Evolutionary conservation across 2,888 invertebrate genomes (phyloP), one percentile per base, ranked within the genome.

Genomic region (Harpalus rufipes): DNA sequence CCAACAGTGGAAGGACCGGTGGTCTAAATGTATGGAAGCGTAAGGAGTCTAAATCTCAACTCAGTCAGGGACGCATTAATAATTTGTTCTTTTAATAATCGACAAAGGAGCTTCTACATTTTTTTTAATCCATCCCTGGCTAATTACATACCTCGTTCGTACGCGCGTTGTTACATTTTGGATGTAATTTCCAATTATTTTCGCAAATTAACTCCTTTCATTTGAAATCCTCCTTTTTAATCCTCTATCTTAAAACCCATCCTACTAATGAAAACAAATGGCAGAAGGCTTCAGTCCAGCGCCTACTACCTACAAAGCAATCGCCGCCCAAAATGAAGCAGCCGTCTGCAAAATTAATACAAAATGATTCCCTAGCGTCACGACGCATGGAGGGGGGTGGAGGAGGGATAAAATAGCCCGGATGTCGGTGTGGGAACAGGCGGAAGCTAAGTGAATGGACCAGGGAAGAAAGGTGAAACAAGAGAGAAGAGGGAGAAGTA

Each of bases 261-360:
- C 44, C 44, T 59, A 18, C 72, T 74, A 74, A 74, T 74, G 51
- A 21, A 74, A 51, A 74, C 74, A 74, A 74, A 74, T 74, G 74
- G 74, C 21, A 10, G 6, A 3, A 51, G 44, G 18, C 7, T 32
- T 25, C 12, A 39, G 39, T 68, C 39, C 68, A 14, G 4, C 39
- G 39, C 14, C 39, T 5, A 1, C 74, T 25, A 51, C 74, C 21
- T 74, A 74, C 44, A 74, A 74, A 51, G 74, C 74, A 74, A 74
- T 74, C 74, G 74, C 44, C 51, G 18, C 18, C 51, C 51, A 41
- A 74, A 74, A 74, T 74, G 74, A 74, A 74, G 51, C 44, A 25
- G 44, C 25, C 74, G 51, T 74, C 51, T 74, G 51, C 51, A 74
- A 74, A 74, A 74, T 74, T 74, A 74, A 74, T 74, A 74, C 74